Conservation (phyloP, 1,140 invertebrate genomes). For the Micrasema minimum region DNA sequence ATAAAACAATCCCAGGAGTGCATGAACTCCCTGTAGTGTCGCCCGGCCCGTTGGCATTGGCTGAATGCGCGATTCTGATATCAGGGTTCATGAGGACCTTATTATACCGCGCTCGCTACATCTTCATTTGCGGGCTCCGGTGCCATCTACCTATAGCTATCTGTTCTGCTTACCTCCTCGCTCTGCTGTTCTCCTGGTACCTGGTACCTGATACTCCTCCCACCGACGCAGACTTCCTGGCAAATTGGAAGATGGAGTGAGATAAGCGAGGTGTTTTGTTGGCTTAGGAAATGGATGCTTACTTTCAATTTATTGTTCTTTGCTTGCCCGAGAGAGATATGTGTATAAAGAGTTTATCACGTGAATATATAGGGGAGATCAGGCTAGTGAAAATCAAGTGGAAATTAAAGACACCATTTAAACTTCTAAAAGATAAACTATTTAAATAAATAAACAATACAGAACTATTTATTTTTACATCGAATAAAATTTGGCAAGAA, state of each 20-base stretch:
- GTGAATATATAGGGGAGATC: no score
- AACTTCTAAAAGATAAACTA: no score
- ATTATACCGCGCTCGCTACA: constrained; percentile 21
- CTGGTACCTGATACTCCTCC: not conserved
- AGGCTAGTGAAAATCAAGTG: no score
- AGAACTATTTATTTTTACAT: no score
- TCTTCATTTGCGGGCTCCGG: constrained; percentile 30
- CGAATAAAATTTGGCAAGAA: no score
- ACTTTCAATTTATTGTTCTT: no score
- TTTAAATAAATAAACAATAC: no score
- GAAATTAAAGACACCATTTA: no score
- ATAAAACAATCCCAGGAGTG: not conserved
- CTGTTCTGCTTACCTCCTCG: not conserved
- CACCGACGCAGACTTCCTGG: constrained; percentile 2
- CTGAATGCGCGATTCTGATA: constrained; percentile 22
- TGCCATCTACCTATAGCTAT: constrained; percentile 7
- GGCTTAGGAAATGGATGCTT: no score
- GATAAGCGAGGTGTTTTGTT: not conserved
- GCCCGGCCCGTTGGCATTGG: not conserved
- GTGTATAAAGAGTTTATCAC: no score
- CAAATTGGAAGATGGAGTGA: constrained; percentile 4
- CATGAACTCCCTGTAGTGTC: constrained; percentile 6
- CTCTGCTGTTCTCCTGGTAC: not conserved
- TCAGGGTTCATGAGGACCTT: constrained; percentile 28
- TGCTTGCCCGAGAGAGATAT: no score